Evolutionary conservation across 2,113 vertebrate species (phyloP).

Genomic region (Myodes glareolus): DNA sequence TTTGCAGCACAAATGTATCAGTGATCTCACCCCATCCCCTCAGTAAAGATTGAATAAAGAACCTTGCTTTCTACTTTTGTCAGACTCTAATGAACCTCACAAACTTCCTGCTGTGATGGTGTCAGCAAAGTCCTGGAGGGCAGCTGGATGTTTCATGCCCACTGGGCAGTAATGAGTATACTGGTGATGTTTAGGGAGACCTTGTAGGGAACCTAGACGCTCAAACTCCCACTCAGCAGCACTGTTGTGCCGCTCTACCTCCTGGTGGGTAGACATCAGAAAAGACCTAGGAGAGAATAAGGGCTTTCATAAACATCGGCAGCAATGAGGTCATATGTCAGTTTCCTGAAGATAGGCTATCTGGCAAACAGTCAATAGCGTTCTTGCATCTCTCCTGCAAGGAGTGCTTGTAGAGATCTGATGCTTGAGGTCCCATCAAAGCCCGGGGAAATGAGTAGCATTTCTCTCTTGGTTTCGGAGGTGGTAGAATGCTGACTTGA

Average conservation of each 20-base stretch:
- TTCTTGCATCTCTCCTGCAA: background rate
- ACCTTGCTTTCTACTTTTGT: background rate
- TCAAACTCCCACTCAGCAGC: background rate
- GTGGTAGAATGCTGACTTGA: background rate
- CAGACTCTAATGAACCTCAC: background rate
- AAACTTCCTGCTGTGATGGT: background rate
- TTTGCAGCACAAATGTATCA: background rate
- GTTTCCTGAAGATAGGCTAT: background rate
- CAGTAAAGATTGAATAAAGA: background rate
- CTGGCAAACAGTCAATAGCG: background rate
- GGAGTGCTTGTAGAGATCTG: background rate
- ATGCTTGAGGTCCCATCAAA: rapidly evolving
- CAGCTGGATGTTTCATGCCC: background rate
- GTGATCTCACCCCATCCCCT: background rate
- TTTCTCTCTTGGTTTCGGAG: background rate
- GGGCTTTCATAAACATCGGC: background rate
- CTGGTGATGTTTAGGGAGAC: background rate
- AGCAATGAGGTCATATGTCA: background rate
- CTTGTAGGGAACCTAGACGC: background rate
- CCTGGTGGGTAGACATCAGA: background rate
- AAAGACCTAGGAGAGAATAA: background rate
- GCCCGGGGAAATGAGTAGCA: background rate
- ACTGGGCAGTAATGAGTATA: background rate
- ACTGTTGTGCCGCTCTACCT: background rate
- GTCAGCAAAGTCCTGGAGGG: background rate